Evolutionary conservation across 2,113 vertebrate genomes (phyloP), one percentile per base, ranked within the genome.

Genomic region (Mormyrus lacerda): DNA sequence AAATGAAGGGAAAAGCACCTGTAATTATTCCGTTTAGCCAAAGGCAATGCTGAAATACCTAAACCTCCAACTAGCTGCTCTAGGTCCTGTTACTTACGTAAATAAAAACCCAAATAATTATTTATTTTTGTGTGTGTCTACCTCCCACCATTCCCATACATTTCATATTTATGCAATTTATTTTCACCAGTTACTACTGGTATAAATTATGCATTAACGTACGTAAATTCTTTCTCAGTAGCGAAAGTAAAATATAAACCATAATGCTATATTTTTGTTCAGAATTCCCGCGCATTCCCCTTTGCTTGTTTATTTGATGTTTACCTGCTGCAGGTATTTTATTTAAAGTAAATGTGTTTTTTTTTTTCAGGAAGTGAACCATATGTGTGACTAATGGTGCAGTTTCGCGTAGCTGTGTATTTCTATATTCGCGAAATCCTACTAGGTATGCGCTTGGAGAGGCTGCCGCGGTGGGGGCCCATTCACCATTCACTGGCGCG

Each of bases 401-500:
- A 8, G 27, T 55, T 86, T 35, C n/a, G 48, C n/a, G 31, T 53
- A 86, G 15, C 9, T 19, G 10, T 31, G 45, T 84, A 47, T 50
- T 86, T 50, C 47, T 55, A 21, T 27, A 47, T 24, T 55, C 45
- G 51, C 45, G 2, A 11, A 48, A 76, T 44, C 19, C 48, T 89
- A 13, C 19, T 55, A 24, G 73, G 55, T 19, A 31, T 73, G 35
- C 11, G 21, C 53, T 44, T 19, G 13, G 55, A 82, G 45, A 89
- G 39, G n/a, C 65, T 48, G 45, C 19, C 10, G 48, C 15, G 2
- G 53, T 55, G 53, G 53, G 53, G 53, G 19, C 53, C 53, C 5
- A 55, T 55, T 55, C 53, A 55, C 19, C 85, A 89, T 89, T 85
- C 83, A n/a, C 17, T 9, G 58, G 89, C 45, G 21, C n/a, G 50